Evolutionary conservation across 2,888 invertebrate genomes (phyloP).

Genomic region (Macaria liturata): DNA sequence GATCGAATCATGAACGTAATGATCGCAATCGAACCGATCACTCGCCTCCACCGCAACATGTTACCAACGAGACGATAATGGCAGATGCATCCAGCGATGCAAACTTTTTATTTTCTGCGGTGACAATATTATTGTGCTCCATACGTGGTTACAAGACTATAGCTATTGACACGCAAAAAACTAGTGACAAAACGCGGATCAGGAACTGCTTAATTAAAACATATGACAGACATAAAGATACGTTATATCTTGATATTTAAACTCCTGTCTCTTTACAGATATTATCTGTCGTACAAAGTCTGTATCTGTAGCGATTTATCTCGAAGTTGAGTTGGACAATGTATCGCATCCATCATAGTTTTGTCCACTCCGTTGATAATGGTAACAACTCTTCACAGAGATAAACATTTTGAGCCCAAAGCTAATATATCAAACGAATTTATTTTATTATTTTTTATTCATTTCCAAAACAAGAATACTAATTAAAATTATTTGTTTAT

Average conservation of each 20-base stretch:
- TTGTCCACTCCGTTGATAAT: conserved; percentile 70
- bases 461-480: neutral
- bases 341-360: conserved; percentile 75
- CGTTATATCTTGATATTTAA: conserved; percentile 50
- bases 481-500: too few relatives aligned
- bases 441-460: neutral
- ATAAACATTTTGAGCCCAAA: conserved; percentile 17
- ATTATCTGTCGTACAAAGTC: conserved; percentile 57
- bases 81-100: conserved; percentile 42
- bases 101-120: conserved; percentile 63
- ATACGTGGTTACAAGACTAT: conserved; percentile 45
- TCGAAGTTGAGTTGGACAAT: conserved; percentile 50
- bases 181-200: conserved; percentile 23
- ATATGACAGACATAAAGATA: conserved; percentile 35
- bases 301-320: conserved; percentile 67
- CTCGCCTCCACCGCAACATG: conserved; percentile 72
- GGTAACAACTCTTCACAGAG: conserved; percentile 47
- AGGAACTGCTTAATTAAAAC: conserved; percentile 42
- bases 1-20: conserved; percentile 55
- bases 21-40: conserved; percentile 71
- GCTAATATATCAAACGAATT: conserved; percentile 25
- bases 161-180: conserved; percentile 1
- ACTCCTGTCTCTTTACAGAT: conserved; percentile 61
- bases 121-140: conserved; percentile 51
- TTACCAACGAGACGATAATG: conserved; percentile 77